Percentiles rank a stretch among this genome's conserved stretches.
phyloP scores from a whole-genome alignment of 2,888 invertebrate species.

The Entomobrya multifasciata region DNA sequence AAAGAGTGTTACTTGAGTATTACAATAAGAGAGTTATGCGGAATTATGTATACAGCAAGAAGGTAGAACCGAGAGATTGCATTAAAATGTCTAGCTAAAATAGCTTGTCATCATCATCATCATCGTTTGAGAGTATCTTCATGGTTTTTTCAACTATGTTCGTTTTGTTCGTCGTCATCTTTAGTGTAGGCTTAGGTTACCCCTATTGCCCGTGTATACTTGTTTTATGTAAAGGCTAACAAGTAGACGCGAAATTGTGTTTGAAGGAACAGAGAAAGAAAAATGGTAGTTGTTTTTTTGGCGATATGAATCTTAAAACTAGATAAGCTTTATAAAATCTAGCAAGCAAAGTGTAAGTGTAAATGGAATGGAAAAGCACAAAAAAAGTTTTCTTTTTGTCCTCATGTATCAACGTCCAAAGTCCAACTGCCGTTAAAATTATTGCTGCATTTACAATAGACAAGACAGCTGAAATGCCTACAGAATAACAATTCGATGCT shows the following conservation, averaged over 20 bases:
- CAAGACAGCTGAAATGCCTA: too few relatives aligned
- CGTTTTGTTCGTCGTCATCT: conserved; percentile 14
- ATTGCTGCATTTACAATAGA: not conserved
- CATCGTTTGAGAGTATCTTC: not conserved
- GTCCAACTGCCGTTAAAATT: conserved; percentile 23
- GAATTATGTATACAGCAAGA: too few relatives aligned
- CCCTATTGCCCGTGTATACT: conserved; percentile 24
- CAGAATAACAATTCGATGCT: too few relatives aligned
- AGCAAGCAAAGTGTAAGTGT: not conserved
- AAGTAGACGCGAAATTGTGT: too few relatives aligned
- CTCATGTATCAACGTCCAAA: conserved; percentile 55
- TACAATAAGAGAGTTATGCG: too few relatives aligned
- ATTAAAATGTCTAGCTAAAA: conserved; percentile 50
- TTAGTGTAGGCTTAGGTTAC: conserved; percentile 37
- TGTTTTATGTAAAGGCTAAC: conserved; percentile 18
- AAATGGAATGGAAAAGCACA: not conserved
- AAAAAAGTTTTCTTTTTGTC: conserved; percentile 46
- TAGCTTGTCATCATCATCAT: conserved; percentile 56
- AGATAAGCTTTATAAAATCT: too few relatives aligned
- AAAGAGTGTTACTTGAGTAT: too few relatives aligned
- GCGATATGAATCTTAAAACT: conserved; percentile 42
- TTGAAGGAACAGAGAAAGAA: conserved; percentile 17
- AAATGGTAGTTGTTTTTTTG: conserved; percentile 40
- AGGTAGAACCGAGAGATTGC: too few relatives aligned
- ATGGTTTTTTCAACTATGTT: not conserved